phyloP scores from a whole-genome alignment of 2,113 vertebrate species.

The Stegostoma tigrinum region DNA sequence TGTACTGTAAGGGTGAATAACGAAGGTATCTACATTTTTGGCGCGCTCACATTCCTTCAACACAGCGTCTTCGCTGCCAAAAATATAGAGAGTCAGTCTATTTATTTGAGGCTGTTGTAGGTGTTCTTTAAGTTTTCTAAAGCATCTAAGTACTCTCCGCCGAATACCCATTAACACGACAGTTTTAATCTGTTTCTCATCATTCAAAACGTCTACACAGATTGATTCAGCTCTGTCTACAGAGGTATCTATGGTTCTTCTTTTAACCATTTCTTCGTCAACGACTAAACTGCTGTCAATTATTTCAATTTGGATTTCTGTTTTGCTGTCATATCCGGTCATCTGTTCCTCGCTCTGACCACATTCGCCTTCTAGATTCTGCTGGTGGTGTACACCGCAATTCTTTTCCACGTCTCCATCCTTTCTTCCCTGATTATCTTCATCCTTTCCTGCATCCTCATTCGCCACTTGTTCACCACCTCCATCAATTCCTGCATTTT shows the following conservation, averaged over 20 bases:
- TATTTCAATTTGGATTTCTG: not conserved
- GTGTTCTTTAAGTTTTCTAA: not conserved
- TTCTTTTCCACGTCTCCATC: not conserved
- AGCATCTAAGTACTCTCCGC: not conserved
- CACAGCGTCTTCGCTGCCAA: slow-evolving; percentile 63
- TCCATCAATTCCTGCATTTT: not conserved
- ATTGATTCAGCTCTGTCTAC: not conserved
- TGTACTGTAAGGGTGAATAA: slow-evolving; percentile 65
- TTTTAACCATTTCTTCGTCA: not conserved
- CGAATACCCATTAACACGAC: not conserved
- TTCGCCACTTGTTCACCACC: not conserved
- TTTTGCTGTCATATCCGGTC: not conserved
- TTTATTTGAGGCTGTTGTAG: slow-evolving; percentile 60
- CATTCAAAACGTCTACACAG: not conserved
- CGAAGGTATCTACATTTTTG: slow-evolving; percentile 54
- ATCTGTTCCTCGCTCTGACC: not conserved
- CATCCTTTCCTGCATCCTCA: not conserved
- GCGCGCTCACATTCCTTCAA: slow-evolving; percentile 58
- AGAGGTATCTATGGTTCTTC: not conserved
- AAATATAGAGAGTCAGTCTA: slow-evolving; percentile 60
- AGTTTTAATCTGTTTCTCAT: not conserved
- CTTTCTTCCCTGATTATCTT: slow-evolving; percentile 37
- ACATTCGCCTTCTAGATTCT: not conserved
- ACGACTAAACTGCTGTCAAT: not conserved
- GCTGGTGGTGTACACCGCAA: too few species aligned